Conservation (phyloP, 2,113 vertebrate species). For the Arvicanthis niloticus region DNA sequence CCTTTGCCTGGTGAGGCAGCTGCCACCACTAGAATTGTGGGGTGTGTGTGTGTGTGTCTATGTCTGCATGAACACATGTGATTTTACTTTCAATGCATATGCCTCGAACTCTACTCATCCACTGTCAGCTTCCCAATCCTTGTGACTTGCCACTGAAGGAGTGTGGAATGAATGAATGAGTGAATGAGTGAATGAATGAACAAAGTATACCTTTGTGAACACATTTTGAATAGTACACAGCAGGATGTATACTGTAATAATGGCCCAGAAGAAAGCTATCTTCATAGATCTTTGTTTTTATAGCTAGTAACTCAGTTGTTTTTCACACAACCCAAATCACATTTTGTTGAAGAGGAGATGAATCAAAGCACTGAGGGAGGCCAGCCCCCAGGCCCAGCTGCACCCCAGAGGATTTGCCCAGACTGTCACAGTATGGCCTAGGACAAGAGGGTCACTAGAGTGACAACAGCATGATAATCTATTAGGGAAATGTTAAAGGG, state of each 20-base stretch:
- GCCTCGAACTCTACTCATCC: neutral
- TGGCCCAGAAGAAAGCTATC: neutral
- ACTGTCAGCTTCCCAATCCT: neutral
- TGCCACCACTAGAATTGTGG: neutral
- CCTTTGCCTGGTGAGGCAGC: neutral
- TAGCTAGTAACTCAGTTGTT: neutral
- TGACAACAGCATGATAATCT: neutral
- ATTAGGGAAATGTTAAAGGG: neutral
- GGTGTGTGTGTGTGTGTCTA: neutral
- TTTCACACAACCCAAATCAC: neutral
- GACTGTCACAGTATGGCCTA: neutral
- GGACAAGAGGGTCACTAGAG: neutral
- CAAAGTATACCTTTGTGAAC: neutral
- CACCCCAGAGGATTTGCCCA: neutral
- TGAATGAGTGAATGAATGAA: neutral
- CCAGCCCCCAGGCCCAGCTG: neutral
- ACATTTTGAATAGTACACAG: neutral
- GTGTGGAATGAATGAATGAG: neutral
- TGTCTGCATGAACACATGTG: neutral
- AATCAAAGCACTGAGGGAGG: neutral
- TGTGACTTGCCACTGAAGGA: neutral
- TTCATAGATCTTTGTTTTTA: conserved; percentile 10
- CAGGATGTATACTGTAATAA: neutral
- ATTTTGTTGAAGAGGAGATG: conserved; percentile 7
- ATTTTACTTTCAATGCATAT: neutral